Conservation (phyloP, 2,113 vertebrate genomes). For the Cinclus cinclus region DNA sequence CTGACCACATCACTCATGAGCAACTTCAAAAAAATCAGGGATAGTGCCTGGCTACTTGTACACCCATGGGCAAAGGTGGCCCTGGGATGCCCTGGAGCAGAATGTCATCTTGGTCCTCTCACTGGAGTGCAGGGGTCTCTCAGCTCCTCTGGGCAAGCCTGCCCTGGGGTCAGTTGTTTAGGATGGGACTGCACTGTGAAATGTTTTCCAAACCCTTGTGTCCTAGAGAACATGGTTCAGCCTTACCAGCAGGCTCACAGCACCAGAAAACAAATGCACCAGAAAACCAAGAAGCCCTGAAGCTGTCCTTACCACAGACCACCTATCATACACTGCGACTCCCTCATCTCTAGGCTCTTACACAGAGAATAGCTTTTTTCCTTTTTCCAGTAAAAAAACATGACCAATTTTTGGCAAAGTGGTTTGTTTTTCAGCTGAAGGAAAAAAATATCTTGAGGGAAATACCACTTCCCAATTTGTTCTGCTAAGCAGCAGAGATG, state of each 20-base stretch:
- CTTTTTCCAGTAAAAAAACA: not conserved
- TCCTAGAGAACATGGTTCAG: not conserved
- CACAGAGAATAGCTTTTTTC: not conserved
- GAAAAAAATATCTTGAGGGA: not conserved
- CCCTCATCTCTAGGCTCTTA: not conserved
- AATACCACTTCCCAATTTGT: not conserved
- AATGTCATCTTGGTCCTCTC: not conserved
- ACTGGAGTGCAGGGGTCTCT: not conserved
- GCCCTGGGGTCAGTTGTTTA: rapidly evolving
- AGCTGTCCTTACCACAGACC: not conserved
- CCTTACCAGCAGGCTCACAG: not conserved
- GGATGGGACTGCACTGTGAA: not conserved
- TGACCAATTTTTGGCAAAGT: not conserved
- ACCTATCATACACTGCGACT: not conserved
- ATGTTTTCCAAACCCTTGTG: rapidly evolving
- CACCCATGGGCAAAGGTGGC: rapidly evolving
- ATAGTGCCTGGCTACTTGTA: not conserved
- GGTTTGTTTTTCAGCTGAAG: not conserved
- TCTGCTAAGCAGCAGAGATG: not conserved
- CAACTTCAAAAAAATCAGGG: not conserved
- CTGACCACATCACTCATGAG: rapidly evolving
- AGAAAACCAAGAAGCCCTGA: not conserved
- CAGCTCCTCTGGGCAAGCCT: not conserved
- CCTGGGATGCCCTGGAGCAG: not conserved
- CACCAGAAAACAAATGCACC: not conserved